A percentile compares a stretch with the other conserved stretches of the same genome.
These are phyloP conservation scores for Sebastes minor DNA, from an alignment of 2,797 vertebrate genomes.

Conservation along the genomic window DNA sequence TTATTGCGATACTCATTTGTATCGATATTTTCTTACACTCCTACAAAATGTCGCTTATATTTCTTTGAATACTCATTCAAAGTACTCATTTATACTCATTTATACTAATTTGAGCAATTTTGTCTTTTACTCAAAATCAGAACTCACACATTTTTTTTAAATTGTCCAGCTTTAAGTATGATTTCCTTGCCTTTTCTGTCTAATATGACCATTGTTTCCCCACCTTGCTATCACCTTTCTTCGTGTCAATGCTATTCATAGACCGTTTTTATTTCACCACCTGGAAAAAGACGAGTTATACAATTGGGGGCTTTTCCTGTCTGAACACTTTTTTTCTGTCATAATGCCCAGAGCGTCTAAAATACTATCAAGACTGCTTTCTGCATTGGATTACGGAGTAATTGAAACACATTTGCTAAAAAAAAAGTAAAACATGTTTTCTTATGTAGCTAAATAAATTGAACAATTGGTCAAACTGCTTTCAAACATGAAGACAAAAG, in stretches of 20 bases:
- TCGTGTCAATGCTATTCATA: neutral
- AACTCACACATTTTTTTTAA: too few species aligned
- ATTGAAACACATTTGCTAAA: constrained; percentile 7
- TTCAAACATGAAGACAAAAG: constrained; percentile 40
- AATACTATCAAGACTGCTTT: neutral
- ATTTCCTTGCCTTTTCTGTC: neutral
- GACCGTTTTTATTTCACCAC: neutral
- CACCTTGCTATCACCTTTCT: neutral
- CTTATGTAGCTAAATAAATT: constrained; percentile 22
- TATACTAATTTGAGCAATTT: neutral
- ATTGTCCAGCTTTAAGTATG: neutral
- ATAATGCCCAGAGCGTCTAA: neutral
- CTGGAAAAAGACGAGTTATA: neutral
- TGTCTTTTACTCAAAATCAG: too few species aligned
- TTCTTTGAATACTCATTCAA: neutral
- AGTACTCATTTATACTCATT: too few species aligned
- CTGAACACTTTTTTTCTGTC: neutral
- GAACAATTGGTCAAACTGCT: constrained; percentile 10
- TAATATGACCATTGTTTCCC: neutral
- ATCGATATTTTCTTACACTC: too few species aligned
- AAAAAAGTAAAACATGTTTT: constrained; percentile 23
- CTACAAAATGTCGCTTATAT: neutral
- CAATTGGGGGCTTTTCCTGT: neutral
- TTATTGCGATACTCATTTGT: too few species aligned
- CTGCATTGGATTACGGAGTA: neutral